Conservation (phyloP, 2,797 vertebrate species). For the Ctenochaetus hawaiiensis region DNA sequence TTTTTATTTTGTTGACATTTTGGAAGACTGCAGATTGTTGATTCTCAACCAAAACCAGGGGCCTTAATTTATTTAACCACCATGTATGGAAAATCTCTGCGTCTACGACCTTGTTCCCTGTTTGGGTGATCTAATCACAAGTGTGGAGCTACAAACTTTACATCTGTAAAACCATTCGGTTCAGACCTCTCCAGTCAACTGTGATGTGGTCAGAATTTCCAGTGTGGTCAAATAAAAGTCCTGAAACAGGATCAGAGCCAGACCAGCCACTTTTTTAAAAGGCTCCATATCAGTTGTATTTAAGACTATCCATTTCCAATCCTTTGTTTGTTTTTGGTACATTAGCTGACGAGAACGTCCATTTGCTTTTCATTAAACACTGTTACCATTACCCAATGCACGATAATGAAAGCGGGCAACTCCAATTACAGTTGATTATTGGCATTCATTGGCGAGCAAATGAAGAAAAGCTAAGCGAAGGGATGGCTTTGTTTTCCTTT, state of each 20-base stretch:
- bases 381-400: conserved; percentile 6
- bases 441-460: not conserved
- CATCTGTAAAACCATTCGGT: not conserved
- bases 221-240: conserved; percentile 20
- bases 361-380: conserved; percentile 27
- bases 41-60: conserved; percentile 37
- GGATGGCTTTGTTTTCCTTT: not conserved
- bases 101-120: conserved; percentile 23
- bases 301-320: conserved; percentile 26
- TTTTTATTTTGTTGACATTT: conserved; percentile 63
- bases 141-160: conserved; percentile 12
- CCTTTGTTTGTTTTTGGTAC: conserved; percentile 19
- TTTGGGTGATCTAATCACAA: conserved; percentile 25
- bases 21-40: conserved; percentile 50
- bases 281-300: conserved; percentile 11
- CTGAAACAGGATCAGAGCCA: not conserved
- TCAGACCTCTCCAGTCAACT: not conserved
- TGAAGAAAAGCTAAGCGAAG: not conserved
- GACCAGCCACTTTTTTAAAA: conserved; percentile 5
- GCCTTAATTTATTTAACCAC: conserved; percentile 22
- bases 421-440: conserved; percentile 22
- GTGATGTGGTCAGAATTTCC: conserved; percentile 14
- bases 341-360: conserved; percentile 5
- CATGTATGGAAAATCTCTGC: conserved; percentile 15
- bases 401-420: not conserved